Conservation (phyloP, 2,888 invertebrate species). For the Pyrochroa serraticornis region DNA sequence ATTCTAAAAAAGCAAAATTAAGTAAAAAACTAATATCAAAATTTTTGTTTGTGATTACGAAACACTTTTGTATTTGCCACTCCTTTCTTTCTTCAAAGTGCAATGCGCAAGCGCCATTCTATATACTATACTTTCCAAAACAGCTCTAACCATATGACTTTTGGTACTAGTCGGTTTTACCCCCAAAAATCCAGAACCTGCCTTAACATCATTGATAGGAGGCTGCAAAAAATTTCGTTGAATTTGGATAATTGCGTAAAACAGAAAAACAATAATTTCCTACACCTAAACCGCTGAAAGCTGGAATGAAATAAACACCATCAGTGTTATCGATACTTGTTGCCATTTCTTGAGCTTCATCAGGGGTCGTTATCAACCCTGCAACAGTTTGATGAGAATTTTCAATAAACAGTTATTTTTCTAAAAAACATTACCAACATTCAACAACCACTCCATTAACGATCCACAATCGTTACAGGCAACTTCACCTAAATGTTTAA, state of each 20-base stretch:
- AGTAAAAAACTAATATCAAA: neutral
- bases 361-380: conserved; percentile 70
- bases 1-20: conserved; percentile 66
- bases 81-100: conserved; percentile 70
- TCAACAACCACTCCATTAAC: conserved; percentile 83
- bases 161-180: conserved; percentile 74
- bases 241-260: neutral
- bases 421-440: conserved; percentile 65
- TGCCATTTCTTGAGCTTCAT: conserved; percentile 72
- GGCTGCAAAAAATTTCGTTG: conserved; percentile 65
- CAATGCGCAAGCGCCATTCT: conserved; percentile 78
- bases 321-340: conserved; percentile 71
- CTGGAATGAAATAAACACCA: conserved; percentile 87
- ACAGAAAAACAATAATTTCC: conserved; percentile 37
- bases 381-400: conserved; percentile 36
- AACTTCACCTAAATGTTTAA: conserved; percentile 86
- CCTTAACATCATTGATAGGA: conserved; percentile 85
- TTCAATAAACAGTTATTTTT: conserved; percentile 2
- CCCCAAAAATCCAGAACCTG: conserved; percentile 85
- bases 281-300: conserved; percentile 88
- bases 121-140: conserved; percentile 86
- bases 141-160: conserved; percentile 80
- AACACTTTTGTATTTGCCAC: conserved; percentile 66
- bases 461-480: conserved; percentile 88
- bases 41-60: conserved; percentile 59